These are phyloP conservation scores for human DNA, from an alignment of 2,113 vertebrate species.

Conservation along the genomic window GRCh38 chr15:69158501-69159000, in stretches of 20 bases:
- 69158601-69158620: slow-evolving; percentile 59
- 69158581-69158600: slow-evolving; percentile 9
- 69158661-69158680: slow-evolving; percentile 50
- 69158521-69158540: neutral
- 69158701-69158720: neutral
- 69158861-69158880: neutral
- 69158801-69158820: neutral
- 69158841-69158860: neutral
- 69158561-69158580: slow-evolving; percentile 24
- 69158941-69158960: neutral
- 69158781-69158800: neutral
- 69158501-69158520: neutral
- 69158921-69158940: neutral
- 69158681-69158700: neutral
- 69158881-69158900: neutral
- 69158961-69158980: no score
- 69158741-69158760: neutral
- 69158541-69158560: neutral
- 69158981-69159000: no score
- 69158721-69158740: neutral
- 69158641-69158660: slow-evolving; percentile 55
- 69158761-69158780: neutral
- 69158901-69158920: slow-evolving; percentile 20
- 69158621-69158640: slow-evolving; percentile 46
- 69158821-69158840: slow-evolving; percentile 34